Base-by-base conservation (phyloP, 2,888 invertebrate species). In the Melangyna quadrimaculata region DNA sequence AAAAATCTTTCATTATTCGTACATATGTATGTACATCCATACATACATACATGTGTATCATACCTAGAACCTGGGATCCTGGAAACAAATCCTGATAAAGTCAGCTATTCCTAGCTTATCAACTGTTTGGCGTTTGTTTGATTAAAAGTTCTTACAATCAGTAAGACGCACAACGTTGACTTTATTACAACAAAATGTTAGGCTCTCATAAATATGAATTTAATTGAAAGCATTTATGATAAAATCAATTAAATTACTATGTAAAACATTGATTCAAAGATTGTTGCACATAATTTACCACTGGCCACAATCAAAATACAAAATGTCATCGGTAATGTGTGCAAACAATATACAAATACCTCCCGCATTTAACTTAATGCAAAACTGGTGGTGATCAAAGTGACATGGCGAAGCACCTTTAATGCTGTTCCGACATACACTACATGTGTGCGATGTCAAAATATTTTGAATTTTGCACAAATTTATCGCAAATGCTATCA, bases 401-500 rank as follows among this genome's bases (percentile, higher is more conserved):
- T 79, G 79, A 84, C 74, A 75, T 75, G 78, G 75, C 65, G 73
- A 59, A 45, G 83, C 75, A 84, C 75, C 75, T 80, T 75, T 75
- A 80, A 80, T 86, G 77, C 51, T 63, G 19, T 14, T 71, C 72
- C 69, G 69, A 65, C 81, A n/a, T n/a, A 81, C 63, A 73, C 69
- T 70, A 61, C 71, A 57, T 78, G 48, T 73, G 55, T 69, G 65
- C 22, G 40, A 75, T 86, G 86, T 81, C 81, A 86, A 86, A 86
- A 81, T 81, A 73, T 86, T 86, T 86, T 86, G 81, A 86, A 73
- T 86, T 86, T 90, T 90, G 89, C 89, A 89, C 90, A 90, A 90
- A 90, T 90, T 90, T 91, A 90, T 90, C 90, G 91, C 89, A 90
- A 90, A 90, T 90, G 89, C 89, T 89, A 90, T 90, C 90, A 90